phyloP scores from a whole-genome alignment of 2,113 vertebrate genomes.

The Petromus typicus region DNA sequence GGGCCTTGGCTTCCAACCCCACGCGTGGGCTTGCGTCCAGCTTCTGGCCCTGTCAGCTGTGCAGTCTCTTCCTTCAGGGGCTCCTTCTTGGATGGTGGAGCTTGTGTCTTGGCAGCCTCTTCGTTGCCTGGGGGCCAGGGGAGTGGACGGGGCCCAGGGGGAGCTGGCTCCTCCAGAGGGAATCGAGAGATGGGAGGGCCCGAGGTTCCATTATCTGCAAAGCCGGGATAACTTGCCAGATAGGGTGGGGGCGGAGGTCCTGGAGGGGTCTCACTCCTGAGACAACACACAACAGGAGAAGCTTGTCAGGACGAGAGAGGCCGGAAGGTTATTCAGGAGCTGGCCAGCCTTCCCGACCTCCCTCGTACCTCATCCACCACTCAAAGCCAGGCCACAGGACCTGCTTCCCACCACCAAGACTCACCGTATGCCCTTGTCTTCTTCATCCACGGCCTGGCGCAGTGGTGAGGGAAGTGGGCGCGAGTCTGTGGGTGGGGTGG shows the following conservation, averaged over 20 bases:
- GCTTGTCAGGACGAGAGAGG: neutral
- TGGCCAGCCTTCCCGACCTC: neutral
- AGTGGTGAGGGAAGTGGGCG: conserved; percentile 89
- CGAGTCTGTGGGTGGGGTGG: conserved; percentile 84
- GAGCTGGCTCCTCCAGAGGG: conserved; percentile 82
- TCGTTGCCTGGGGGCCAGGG: conserved; percentile 74
- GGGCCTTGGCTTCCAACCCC: conserved; percentile 73
- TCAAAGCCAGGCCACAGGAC: neutral
- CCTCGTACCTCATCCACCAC: neutral
- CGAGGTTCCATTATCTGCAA: conserved; percentile 89
- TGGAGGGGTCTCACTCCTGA: conserved; percentile 93
- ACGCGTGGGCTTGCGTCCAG: conserved; percentile 64
- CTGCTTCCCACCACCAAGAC: neutral
- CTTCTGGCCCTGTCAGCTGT: conserved; percentile 68
- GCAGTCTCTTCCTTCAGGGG: conserved; percentile 75
- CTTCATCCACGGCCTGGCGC: conserved; percentile 91
- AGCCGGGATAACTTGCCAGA: conserved; percentile 89
- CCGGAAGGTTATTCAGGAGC: too few species aligned
- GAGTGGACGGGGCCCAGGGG: conserved; percentile 67
- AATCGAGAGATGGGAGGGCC: conserved; percentile 83
- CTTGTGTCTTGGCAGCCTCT: conserved; percentile 75
- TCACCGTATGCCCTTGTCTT: conserved; percentile 91
- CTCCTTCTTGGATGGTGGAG: conserved; percentile 77
- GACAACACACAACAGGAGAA: neutral
- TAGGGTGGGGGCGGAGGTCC: conserved; percentile 89